A percentile compares a stretch with the other conserved stretches of the same genome.
These are phyloP conservation scores for Rhopilema esculentum DNA, from an alignment of 30 jellyfish, hydroid and myxozoan genomes.

Conservation along the genomic window DNA sequence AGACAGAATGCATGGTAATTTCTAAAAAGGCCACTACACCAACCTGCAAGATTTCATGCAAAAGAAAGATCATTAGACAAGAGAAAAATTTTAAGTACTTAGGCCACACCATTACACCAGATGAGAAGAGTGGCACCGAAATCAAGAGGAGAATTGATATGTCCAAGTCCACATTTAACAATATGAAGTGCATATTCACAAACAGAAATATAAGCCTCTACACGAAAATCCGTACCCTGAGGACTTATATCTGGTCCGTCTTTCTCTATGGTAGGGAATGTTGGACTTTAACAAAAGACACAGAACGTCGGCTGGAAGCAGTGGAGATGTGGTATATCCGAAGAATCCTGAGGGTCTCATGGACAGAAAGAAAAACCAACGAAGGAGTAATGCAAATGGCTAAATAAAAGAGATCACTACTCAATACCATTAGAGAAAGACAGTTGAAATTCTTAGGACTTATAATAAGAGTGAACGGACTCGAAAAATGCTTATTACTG, in stretches of 20 bases:
- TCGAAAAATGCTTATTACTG: not conserved
- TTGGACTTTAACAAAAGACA: constrained; percentile 13
- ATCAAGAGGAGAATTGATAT: not conserved
- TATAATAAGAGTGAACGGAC: not conserved
- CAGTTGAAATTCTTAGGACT: not conserved
- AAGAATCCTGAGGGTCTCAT: constrained; percentile 1
- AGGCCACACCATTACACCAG: not conserved
- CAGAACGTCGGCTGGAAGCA: constrained; percentile 6
- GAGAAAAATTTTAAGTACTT: not conserved
- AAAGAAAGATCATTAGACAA: not conserved
- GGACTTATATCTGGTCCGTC: constrained; percentile 6
- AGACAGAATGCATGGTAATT: constrained; percentile 14
- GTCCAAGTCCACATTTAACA: not conserved
- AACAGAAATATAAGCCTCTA: not conserved
- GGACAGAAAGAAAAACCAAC: constrained; percentile 8
- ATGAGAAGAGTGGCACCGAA: not conserved
- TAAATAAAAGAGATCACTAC: not conserved
- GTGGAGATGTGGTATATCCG: constrained; percentile 31
- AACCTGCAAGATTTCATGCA: not conserved
- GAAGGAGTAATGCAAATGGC: constrained; percentile 1
- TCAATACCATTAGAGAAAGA: constrained; percentile 9
- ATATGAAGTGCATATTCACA: constrained; percentile 6
- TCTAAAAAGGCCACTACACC: not conserved
- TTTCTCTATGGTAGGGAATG: constrained; percentile 10
- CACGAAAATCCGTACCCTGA: not conserved